These are phyloP conservation scores for Paratilapia polleni DNA, from an alignment of 2,113 vertebrate genomes.

Conservation along the genomic window DNA sequence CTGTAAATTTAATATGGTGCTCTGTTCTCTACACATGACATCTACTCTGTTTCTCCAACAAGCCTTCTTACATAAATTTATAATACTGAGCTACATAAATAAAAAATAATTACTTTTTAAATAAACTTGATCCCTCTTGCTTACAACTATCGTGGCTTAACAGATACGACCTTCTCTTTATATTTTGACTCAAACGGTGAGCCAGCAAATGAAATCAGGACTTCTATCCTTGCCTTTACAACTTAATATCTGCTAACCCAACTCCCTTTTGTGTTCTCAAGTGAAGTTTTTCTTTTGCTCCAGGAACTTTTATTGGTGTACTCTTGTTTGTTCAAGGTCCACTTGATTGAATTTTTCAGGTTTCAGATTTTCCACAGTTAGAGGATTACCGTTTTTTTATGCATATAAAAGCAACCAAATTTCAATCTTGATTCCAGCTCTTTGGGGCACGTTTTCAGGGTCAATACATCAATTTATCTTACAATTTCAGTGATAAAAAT, in stretches of 20 bases:
- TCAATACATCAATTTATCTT: constrained; percentile 28
- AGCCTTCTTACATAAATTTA: background rate
- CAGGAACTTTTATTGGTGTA: constrained; percentile 22
- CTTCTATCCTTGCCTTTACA: background rate
- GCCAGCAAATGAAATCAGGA: background rate
- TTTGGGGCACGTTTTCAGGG: constrained; percentile 33
- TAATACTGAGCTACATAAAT: background rate
- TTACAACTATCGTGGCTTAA: background rate
- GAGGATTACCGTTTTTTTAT: background rate
- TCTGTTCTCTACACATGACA: background rate
- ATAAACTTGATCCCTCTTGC: background rate
- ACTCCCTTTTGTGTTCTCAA: background rate
- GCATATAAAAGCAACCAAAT: constrained; percentile 19
- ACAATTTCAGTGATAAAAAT: constrained; percentile 11
- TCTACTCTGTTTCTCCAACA: background rate
- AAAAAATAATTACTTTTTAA: background rate
- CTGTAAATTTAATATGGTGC: background rate
- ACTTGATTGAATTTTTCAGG: constrained; percentile 30
- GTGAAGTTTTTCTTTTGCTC: constrained; percentile 28
- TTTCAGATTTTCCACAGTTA: background rate
- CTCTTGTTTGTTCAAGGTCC: constrained; percentile 39
- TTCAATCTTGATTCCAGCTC: constrained; percentile 9
- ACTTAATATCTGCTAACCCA: background rate
- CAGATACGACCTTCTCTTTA: background rate
- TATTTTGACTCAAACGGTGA: background rate